Base-by-base conservation (phyloP, 64 coral and sea anemone species). In the Dendronephthya gigantea region DNA sequence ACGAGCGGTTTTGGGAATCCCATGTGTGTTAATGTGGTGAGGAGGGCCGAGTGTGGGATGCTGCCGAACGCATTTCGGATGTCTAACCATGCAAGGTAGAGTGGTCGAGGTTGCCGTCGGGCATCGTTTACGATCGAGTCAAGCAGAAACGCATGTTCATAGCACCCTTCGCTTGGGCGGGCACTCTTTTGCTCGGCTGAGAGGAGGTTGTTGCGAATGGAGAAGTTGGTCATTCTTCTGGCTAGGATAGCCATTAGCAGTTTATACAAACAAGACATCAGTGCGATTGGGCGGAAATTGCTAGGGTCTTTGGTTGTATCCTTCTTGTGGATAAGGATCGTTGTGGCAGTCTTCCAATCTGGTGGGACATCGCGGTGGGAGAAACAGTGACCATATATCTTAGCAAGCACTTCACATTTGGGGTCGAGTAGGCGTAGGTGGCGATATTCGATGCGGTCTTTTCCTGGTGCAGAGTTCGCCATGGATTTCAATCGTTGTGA, bases 61-160 rank as follows among this genome's bases (percentile, higher is more conserved):
- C 75, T 82, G 1, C 75, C 75, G 35, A 82, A 82, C 4, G 75
- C 75, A 39, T 82, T 82, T 35, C 75, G 30, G 75, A 82, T 82
- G 35, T 82, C 75, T 1, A 82, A 31, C 75, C 75, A 82, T 6
- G 75, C 75, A 17, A 82, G 1, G 13, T 4, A 31, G 1, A 82
- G 12, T 13, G 23, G 23, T 3, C 33, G 0, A 17, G 23, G 23
- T 27, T 82, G 75, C 5, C 1, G 75, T 17, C 1, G 12, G 35
- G 75, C 75, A 2, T 82, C 12, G 0, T 27, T 35, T 3, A 82
- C 1, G 0, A 82, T 27, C 19, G 75, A 82, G 14, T 82, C 5
- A 11, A 45, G 41, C 11, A 45, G 41, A 11, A 45, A 45, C 4
- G 41, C 41, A 45, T 45, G 41, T 11, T 45, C 41, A 11, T 45